Conservation (phyloP, 1,140 invertebrate genomes). For the Tribolium castaneum region DNA sequence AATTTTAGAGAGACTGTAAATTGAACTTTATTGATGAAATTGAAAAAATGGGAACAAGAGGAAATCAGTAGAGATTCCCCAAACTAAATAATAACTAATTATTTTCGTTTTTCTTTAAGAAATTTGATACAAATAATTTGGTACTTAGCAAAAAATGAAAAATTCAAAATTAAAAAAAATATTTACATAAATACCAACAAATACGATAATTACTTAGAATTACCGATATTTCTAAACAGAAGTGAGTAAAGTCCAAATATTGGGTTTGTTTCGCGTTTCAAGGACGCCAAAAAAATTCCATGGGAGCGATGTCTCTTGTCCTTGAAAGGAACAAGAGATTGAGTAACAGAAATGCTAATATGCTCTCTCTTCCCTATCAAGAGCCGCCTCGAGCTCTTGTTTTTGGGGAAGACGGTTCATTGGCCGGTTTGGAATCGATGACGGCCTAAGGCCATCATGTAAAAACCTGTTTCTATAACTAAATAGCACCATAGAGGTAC, state of each 20-base stretch:
- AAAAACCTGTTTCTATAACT: slow-evolving; percentile 51
- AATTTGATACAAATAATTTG: too few relatives aligned
- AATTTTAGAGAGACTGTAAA: too few relatives aligned
- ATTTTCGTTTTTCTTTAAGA: too few relatives aligned
- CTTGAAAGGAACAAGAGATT: slow-evolving; percentile 30
- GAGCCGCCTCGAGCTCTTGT: slow-evolving; percentile 36
- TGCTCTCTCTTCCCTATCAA: not conserved
- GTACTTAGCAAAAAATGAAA: too few relatives aligned
- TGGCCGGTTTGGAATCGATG: slow-evolving; percentile 49
- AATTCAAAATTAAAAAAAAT: too few relatives aligned
- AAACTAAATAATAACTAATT: too few relatives aligned
- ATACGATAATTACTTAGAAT: too few relatives aligned
- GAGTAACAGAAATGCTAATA: slow-evolving; percentile 46
- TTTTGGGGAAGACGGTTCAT: slow-evolving; percentile 50
- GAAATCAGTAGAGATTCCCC: too few relatives aligned
- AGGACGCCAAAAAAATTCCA: not conserved
- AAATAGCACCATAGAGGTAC: slow-evolving; percentile 47
- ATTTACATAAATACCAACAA: too few relatives aligned
- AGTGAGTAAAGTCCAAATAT: not conserved
- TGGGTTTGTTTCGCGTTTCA: not conserved
- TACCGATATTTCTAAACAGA: too few relatives aligned
- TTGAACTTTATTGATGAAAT: too few relatives aligned
- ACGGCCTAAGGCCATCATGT: slow-evolving; percentile 41
- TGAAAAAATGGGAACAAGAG: too few relatives aligned
- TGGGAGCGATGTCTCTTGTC: not conserved